Percentiles rank a stretch among this genome's conserved stretches.
These are phyloP conservation scores for Hystrix cristata DNA, from an alignment of 2,113 vertebrate genomes.

Conservation along the genomic window DNA sequence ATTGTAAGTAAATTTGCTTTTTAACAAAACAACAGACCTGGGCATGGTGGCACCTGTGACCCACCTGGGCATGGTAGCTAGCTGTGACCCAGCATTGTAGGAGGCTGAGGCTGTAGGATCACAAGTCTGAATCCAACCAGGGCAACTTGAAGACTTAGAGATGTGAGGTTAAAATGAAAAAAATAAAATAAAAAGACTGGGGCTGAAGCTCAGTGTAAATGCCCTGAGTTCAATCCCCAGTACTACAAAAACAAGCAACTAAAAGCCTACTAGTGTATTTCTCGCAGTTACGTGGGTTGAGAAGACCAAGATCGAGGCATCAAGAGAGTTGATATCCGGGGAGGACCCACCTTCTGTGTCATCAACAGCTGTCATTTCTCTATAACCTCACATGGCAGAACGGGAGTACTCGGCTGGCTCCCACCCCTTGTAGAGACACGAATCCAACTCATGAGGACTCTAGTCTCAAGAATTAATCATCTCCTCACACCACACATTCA, in stretches of 20 bases:
- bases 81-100: neutral
- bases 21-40: neutral
- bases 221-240: neutral
- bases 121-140: neutral
- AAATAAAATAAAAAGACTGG: neutral
- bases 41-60: neutral
- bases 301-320: neutral
- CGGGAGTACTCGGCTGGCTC: neutral
- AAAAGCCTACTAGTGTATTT: too few species aligned
- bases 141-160: neutral
- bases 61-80: neutral
- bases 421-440: neutral
- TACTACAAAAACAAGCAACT: neutral
- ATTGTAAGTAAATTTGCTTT: neutral
- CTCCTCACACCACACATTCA: neutral
- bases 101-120: neutral
- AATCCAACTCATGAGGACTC: neutral
- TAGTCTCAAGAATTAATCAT: neutral
- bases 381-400: fast-evolving
- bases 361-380: neutral
- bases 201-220: neutral
- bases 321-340: neutral
- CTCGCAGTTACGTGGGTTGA: neutral
- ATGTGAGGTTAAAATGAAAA: neutral
- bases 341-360: neutral